These are phyloP conservation scores for Myathropa florea DNA, from an alignment of 2,888 invertebrate genomes.

Conservation along the genomic window DNA sequence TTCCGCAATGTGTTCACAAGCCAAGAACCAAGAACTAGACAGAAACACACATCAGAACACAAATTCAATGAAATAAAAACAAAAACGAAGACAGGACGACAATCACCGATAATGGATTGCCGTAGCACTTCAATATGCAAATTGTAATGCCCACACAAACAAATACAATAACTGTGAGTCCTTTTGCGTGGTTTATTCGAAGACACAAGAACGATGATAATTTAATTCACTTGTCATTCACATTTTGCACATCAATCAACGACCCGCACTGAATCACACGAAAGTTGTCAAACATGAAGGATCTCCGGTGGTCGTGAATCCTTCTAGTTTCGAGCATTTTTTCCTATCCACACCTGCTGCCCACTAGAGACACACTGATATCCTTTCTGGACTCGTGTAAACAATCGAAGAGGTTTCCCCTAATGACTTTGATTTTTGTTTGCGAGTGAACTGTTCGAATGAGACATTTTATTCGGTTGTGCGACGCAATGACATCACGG, in stretches of 20 bases:
- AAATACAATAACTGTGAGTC: neutral
- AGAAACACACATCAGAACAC: constrained; percentile 29
- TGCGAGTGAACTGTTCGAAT: constrained; percentile 8
- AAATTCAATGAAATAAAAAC: constrained; percentile 4
- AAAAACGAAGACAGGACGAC: constrained; percentile 12
- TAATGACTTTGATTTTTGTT: neutral
- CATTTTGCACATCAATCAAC: constrained; percentile 55
- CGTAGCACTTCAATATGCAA: neutral
- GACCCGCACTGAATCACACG: constrained; percentile 42
- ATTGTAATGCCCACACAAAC: neutral
- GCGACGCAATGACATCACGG: constrained; percentile 67
- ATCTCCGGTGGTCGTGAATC: constrained; percentile 22
- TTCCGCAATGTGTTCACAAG: constrained; percentile 68
- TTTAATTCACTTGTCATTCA: constrained; percentile 58
- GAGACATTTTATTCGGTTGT: constrained; percentile 25
- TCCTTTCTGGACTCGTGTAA: constrained; percentile 46
- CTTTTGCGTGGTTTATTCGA: constrained; percentile 3
- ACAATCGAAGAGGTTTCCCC: constrained; percentile 26
- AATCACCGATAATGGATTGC: constrained; percentile 32
- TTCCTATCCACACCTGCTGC: constrained; percentile 3
- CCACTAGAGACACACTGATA: constrained; percentile 47
- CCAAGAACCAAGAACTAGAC: constrained; percentile 54
- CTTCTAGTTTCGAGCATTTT: constrained; percentile 13
- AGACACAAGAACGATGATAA: constrained; percentile 1
- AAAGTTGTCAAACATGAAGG: constrained; percentile 37